Conservation (phyloP, 2,888 invertebrate species). For the Acleris laterana region DNA sequence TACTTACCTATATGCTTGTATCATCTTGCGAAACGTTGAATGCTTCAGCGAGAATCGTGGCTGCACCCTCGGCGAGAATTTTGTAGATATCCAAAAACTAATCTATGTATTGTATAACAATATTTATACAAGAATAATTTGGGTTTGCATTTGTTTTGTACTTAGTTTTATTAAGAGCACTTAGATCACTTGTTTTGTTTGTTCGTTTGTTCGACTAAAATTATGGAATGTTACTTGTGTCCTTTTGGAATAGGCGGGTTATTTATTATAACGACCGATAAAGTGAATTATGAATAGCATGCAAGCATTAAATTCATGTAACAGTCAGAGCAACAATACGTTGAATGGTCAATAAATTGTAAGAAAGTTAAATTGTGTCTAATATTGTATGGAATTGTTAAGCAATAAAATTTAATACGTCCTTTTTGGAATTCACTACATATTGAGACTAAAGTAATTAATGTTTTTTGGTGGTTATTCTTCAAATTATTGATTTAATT, state of each 20-base stretch:
- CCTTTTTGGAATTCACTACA: not conserved
- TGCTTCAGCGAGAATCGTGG: constrained; percentile 44
- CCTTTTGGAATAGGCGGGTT: constrained; percentile 58
- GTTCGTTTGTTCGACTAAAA: constrained; percentile 59
- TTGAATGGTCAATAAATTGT: constrained; percentile 20
- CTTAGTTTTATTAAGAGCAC: constrained; percentile 64
- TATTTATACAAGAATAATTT: constrained; percentile 47
- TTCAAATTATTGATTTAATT: too few species aligned
- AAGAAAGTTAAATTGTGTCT: constrained; percentile 9
- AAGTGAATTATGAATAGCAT: constrained; percentile 42
- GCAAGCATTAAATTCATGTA: constrained; percentile 39
- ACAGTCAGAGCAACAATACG: constrained; percentile 14
- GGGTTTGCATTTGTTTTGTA: constrained; percentile 54
- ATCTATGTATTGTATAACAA: constrained; percentile 32
- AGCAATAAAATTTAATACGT: constrained; percentile 1
- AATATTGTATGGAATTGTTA: not conserved
- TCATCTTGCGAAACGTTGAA: constrained; percentile 68
- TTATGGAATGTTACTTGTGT: constrained; percentile 49
- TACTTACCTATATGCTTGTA: constrained; percentile 76
- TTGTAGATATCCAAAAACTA: constrained; percentile 27
- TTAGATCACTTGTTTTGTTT: constrained; percentile 47
- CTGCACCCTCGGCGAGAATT: constrained; percentile 1
- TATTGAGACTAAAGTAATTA: too few species aligned
- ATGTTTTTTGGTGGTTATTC: too few species aligned
- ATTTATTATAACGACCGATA: constrained; percentile 48